These are phyloP conservation scores for Gila orcuttii DNA, from an alignment of 2,113 vertebrate genomes.

Conservation along the genomic window DNA sequence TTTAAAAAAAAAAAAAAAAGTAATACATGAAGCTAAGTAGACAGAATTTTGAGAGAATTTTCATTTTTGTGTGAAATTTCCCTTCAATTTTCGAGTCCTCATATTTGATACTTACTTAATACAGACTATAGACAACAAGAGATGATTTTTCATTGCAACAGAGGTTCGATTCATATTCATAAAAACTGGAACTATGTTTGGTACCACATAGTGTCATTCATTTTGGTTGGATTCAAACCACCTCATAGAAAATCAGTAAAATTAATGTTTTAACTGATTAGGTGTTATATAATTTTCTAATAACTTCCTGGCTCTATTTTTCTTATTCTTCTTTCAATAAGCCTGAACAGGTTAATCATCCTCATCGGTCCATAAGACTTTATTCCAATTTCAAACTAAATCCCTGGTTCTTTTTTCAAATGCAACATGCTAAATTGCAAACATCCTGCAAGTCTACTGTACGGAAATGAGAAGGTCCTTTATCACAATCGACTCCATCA, in stretches of 20 bases:
- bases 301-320: neutral
- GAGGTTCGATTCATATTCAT: neutral
- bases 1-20: no score
- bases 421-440: neutral
- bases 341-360: neutral
- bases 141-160: neutral
- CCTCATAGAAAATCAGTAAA: neutral
- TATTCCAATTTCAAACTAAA: neutral
- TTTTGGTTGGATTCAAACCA: neutral
- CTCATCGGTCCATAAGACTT: neutral
- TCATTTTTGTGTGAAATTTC: neutral
- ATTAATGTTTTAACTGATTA: neutral
- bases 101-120: neutral
- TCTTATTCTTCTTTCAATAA: neutral
- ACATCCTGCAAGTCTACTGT: constrained; percentile 14
- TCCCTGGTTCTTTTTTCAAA: neutral
- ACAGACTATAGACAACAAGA: neutral
- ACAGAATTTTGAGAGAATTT: neutral
- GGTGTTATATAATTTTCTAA: neutral
- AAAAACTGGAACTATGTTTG: neutral
- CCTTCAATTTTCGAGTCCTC: neutral
- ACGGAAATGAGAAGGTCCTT: constrained; percentile 24
- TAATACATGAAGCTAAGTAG: no score
- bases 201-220: neutral
- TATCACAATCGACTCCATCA: constrained; percentile 1